Base-by-base conservation (phyloP, 2,113 vertebrate genomes). In the Phylloscopus trochilus region DNA sequence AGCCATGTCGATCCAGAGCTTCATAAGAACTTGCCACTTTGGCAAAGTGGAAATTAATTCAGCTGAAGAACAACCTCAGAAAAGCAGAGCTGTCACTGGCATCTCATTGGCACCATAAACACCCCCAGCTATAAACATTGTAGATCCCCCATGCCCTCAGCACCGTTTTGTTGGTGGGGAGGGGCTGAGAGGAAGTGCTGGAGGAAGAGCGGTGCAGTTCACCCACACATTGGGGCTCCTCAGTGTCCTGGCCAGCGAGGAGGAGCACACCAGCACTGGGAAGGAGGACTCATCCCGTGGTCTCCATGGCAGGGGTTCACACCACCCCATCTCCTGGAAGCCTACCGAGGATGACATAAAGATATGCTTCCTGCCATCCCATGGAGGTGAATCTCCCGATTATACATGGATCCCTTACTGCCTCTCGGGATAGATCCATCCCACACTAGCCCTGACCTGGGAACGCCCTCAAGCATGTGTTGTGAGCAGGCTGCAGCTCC, bases 1-100 rank as follows among this genome's bases (percentile, higher is more conserved):
- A 92, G 62, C 83, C 89, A 95, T 2, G 20, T 37, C 0, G 0
- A 90, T 41, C 66, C 49, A 60, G 66, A 84, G 86, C 81, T 75
- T 72, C 73, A 44, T 28, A 63, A 81, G 87, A 82, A 69, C 70
- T 73, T 10, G 3, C 46, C 72, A 72, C 75, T 92, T 91, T 52
- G 84, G 66, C 70, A 59, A 90, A 92, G 39, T 55, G 56, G 64
- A 77, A 77, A 74, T 92, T 74, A 84, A 75, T 91, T 70, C 73
- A 91, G 76, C n/a, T 82, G 60, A 73, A 93, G 87, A 74, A 68
- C 63, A 83, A 60, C 66, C 41, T 63, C 39, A 44, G 80, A 81
- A 74, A 81, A 64, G 39, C 80, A 83, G 73, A 83, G 47, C n/a
- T 70, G n/a, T 47, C 83, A 39, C 31, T 21, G 73, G 35, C 44